phyloP scores from a whole-genome alignment of 2,888 invertebrate genomes.

The Yponomeuta malinellus region DNA sequence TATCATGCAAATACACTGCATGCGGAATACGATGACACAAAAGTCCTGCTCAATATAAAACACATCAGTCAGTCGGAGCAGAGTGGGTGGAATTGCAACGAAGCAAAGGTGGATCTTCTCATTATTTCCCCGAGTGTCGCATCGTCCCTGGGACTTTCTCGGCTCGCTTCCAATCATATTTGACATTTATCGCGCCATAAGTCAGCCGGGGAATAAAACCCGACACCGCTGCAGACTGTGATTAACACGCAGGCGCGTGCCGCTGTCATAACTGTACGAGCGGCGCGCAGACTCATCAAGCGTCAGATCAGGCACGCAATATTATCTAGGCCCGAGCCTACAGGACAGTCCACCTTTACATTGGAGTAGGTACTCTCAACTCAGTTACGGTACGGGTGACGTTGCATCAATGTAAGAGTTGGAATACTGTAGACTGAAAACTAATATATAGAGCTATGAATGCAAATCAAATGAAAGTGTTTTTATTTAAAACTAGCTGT shows the following conservation, averaged over 20 bases:
- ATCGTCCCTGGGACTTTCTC: not conserved
- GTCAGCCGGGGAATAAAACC: constrained; percentile 1
- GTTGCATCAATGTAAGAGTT: too few species aligned
- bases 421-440: too few species aligned
- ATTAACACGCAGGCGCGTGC: constrained; percentile 7
- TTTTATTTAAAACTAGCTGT: too few species aligned
- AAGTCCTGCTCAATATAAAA: not conserved
- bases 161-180: constrained; percentile 27
- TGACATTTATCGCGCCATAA: constrained; percentile 12
- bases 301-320: not conserved
- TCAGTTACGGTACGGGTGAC: too few species aligned
- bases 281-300: not conserved
- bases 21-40: not conserved
- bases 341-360: too few species aligned
- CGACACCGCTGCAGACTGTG: constrained; percentile 6
- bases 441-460: too few species aligned
- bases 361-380: too few species aligned
- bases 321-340: too few species aligned
- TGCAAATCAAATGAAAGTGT: too few species aligned
- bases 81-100: not conserved
- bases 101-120: not conserved
- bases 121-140: not conserved
- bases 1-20: not conserved
- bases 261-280: constrained; percentile 5
- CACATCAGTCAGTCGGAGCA: not conserved